Evolutionary conservation across 2,113 vertebrate genomes (phyloP), one percentile per base, ranked within the genome.

Genomic region (Bostrychus sinensis): DNA sequence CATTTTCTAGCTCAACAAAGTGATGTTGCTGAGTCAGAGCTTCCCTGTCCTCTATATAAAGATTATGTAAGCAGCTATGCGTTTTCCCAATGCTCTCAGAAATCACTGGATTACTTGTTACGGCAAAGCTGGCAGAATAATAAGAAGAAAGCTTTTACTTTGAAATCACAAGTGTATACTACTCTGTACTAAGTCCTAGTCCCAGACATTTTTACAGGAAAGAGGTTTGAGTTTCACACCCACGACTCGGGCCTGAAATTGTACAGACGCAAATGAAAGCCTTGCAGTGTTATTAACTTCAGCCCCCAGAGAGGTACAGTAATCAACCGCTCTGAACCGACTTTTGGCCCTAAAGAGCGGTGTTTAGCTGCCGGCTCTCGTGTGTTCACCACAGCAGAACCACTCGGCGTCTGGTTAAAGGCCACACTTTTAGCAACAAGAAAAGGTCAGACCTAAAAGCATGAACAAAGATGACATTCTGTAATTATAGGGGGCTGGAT

Each of bases 391-490:
- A 10, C 3, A 48, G n/a, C 70, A 20, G 70, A 77, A 30, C 66
- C 5, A 75, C 75, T 67, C 56, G 1, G 1, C 38, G 53, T 13
- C 70, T 73, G 70, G 77, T 72, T 77, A 83, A 87, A 87, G 83
- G 85, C 50, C 77, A 71, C 55, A 56, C 55, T 82, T 78, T 81
- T 66, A 72, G 75, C 62, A 45, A 43, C 1, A 54, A 54, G 56
- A 42, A 89, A 91, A 90, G 88, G 88, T 89, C 88, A 84, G 72
- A 78, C 71, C 65, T 62, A 70, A 72, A 83, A 80, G 72, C 80
- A 72, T 80, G 71, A 81, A 80, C 72, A 66, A 79, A 84, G 82
- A 53, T 87, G 89, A 88, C 85, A 77, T 85, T 87, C 71, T 80
- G 57, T 87, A 80, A 88, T 88, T 87, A 77, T 60, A 80, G 55